Conservation (phyloP, 37 sponge, comb jelly and placozoan genomes). For the Halichondria panicea region DNA sequence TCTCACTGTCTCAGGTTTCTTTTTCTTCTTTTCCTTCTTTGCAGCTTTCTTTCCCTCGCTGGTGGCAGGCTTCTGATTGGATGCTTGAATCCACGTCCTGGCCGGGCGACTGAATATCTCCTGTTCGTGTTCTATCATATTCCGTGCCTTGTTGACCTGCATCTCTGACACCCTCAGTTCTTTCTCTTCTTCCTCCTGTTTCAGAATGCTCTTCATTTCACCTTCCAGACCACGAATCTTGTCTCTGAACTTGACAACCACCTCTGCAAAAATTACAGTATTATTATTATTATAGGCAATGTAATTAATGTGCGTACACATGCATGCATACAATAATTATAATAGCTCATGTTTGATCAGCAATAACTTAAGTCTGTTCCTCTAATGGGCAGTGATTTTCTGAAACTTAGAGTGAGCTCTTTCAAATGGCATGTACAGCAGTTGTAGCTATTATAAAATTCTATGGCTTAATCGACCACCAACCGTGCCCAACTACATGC, state of each 20-base stretch:
- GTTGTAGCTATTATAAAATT: too few relatives aligned
- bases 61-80: conserved; percentile 2
- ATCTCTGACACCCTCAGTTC: conserved; percentile 88
- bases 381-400: background rate
- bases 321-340: background rate
- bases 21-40: conserved; percentile 26
- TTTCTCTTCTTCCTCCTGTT: conserved; percentile 95
- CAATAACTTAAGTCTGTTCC: too few relatives aligned
- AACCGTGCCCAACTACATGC: too few relatives aligned
- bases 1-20: conserved; percentile 15
- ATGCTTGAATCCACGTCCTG: conserved; percentile 75
- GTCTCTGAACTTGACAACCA: conserved; percentile 74
- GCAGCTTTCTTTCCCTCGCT: conserved; percentile 21
- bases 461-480: too few relatives aligned
- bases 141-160: conserved; percentile 95
- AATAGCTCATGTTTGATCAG: too few relatives aligned
- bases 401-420: background rate
- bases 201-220: conserved; percentile 81
- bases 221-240: conserved; percentile 59
- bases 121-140: conserved; percentile 86
- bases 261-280: too few relatives aligned
- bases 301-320: background rate
- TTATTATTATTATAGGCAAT: background rate
- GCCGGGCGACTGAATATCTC: conserved; percentile 96
- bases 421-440: too few relatives aligned